These are phyloP conservation scores for Salvator merianae DNA, from an alignment of 2,113 vertebrate species.

Conservation along the genomic window DNA sequence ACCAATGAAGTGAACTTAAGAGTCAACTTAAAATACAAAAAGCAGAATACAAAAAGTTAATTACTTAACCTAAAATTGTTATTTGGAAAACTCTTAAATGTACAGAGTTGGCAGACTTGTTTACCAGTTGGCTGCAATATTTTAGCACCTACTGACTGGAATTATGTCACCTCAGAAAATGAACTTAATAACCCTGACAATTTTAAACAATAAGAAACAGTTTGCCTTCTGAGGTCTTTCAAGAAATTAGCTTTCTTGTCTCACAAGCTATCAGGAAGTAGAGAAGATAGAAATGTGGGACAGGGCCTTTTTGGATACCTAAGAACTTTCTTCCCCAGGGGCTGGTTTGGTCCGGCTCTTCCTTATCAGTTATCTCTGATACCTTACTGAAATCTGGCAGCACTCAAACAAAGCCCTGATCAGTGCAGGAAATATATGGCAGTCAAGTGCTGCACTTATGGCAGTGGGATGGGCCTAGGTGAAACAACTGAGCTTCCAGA, in stretches of 20 bases:
- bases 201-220: neutral
- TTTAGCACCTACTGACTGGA: neutral
- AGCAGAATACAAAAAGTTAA: neutral
- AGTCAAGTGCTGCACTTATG: no score
- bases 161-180: neutral
- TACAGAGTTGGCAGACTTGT: conserved; percentile 33
- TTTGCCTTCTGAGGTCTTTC: neutral
- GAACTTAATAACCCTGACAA: neutral
- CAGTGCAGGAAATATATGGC: no score
- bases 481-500: no score
- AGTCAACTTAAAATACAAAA: conserved; percentile 24
- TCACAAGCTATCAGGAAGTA: neutral
- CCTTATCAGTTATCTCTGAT: neutral
- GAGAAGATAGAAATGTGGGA: neutral
- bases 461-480: no score
- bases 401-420: no score
- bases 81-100: conserved; percentile 45
- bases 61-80: no score
- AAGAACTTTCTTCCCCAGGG: neutral
- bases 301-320: neutral
- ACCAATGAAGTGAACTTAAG: conserved; percentile 30
- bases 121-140: neutral
- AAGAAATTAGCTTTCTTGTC: no score
- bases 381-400: neutral
- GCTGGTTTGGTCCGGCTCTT: neutral